These are phyloP conservation scores for Pangasianodon gigas DNA, from an alignment of 2,113 vertebrate species.

Conservation along the genomic window DNA sequence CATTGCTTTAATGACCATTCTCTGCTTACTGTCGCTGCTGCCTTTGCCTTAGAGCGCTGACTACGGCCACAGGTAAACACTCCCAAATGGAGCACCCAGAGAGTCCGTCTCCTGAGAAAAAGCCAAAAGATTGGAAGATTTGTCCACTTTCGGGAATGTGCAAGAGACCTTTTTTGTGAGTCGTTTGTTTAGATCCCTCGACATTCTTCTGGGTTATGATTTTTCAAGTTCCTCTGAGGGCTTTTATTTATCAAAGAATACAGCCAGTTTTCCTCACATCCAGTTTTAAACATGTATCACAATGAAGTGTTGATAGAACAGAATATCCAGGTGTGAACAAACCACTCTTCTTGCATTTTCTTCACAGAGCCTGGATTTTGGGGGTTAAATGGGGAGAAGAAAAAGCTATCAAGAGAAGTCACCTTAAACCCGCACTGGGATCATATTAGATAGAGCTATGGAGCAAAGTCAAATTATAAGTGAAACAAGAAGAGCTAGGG, in stretches of 20 bases:
- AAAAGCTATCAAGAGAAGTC: background rate
- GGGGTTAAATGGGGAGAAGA: background rate
- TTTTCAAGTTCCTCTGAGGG: slow-evolving; percentile 6
- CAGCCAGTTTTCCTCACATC: background rate
- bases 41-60: slow-evolving; percentile 34
- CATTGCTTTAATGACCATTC: slow-evolving; percentile 51
- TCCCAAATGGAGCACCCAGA: slow-evolving; percentile 47
- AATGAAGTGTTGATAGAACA: slow-evolving; percentile 18
- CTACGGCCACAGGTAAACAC: slow-evolving; percentile 65
- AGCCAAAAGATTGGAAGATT: slow-evolving; percentile 23
- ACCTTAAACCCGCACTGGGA: slow-evolving; percentile 8
- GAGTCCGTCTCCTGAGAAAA: slow-evolving; percentile 44
- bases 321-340: slow-evolving; percentile 39
- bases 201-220: background rate
- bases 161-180: background rate
- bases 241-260: slow-evolving; percentile 20
- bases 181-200: slow-evolving; percentile 36
- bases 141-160: slow-evolving; percentile 21
- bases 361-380: background rate
- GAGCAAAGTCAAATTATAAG: slow-evolving; percentile 45
- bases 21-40: slow-evolving; percentile 53
- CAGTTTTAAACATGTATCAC: slow-evolving; percentile 26
- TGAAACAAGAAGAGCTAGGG: slow-evolving; percentile 32
- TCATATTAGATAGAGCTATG: slow-evolving; percentile 40
- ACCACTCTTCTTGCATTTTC: slow-evolving; percentile 46